phyloP scores from a whole-genome alignment of 2,797 vertebrate genomes.

The Anguilla marmorata region DNA sequence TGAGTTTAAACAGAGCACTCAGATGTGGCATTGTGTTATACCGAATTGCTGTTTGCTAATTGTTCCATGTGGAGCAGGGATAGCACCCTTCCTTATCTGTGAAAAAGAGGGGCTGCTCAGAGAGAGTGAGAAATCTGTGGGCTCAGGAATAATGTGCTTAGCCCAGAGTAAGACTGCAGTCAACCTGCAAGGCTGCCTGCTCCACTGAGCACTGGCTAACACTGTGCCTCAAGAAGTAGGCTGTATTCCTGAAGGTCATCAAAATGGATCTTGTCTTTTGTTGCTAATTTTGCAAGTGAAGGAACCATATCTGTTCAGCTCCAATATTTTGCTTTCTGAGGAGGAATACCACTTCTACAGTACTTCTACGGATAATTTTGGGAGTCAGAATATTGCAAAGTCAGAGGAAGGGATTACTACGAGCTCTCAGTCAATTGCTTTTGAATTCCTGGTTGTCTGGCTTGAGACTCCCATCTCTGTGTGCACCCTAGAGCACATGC shows the following conservation, averaged over 20 bases:
- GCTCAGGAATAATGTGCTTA: constrained; percentile 25
- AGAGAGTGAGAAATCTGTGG: constrained; percentile 23
- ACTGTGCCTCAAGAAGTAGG: not conserved
- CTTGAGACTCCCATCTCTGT: constrained; percentile 1
- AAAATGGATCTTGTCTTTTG: not conserved
- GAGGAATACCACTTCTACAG: no score
- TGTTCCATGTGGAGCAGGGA: constrained; percentile 27
- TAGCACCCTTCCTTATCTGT: constrained; percentile 22
- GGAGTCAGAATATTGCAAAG: not conserved
- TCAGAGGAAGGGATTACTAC: not conserved
- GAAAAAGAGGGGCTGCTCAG: not conserved
- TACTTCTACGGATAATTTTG: not conserved
- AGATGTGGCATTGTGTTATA: not conserved
- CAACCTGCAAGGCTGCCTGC: not conserved
- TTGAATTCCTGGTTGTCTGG: not conserved
- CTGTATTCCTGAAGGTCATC: not conserved
- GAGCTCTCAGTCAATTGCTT: not conserved
- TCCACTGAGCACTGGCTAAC: not conserved
- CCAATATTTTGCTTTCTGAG: not conserved
- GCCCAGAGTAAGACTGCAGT: constrained; percentile 11
- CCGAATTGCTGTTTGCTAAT: constrained; percentile 11
- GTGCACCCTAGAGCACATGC: not conserved
- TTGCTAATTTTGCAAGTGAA: not conserved
- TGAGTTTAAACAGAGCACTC: not conserved
- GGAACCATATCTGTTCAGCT: not conserved